Evolutionary conservation across 2,888 invertebrate species (phyloP).

Genomic region (Watsonalla cultraria): DNA sequence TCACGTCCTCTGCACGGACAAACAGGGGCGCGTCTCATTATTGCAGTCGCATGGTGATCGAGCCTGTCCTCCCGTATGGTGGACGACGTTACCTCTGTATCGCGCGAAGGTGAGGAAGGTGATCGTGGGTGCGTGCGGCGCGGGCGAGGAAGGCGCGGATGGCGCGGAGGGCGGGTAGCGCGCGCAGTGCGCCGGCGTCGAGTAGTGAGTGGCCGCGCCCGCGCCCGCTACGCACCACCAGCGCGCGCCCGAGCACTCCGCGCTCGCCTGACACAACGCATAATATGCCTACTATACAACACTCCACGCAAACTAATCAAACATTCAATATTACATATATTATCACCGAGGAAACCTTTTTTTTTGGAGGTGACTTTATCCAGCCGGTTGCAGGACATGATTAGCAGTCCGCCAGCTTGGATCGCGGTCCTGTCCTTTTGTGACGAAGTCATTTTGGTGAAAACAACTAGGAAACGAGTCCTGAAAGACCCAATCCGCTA

Average conservation of each 20-base stretch:
- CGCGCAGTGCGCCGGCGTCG: constrained; percentile 82
- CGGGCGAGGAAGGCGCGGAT: constrained; percentile 6
- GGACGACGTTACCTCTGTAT: not conserved
- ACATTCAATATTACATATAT: too few species aligned
- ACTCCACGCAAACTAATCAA: not conserved
- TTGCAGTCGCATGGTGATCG: too few species aligned
- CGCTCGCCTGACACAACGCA: constrained; percentile 51
- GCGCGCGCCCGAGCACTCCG: constrained; percentile 72
- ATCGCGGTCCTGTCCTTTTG: too few species aligned
- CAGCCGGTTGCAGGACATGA: too few species aligned
- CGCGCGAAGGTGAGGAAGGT: constrained; percentile 42
- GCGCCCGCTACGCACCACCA: constrained; percentile 82
- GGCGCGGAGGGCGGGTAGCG: constrained; percentile 75
- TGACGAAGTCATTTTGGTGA: too few species aligned
- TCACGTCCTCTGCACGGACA: constrained; percentile 18
- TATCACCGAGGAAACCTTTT: too few species aligned
- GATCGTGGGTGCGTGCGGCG: constrained; percentile 9
- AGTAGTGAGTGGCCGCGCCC: constrained; percentile 81
- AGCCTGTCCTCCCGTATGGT: too few species aligned
- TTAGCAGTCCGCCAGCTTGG: too few species aligned
- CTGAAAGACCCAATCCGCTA: too few species aligned
- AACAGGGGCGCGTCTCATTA: not conserved
- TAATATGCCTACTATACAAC: too few species aligned
- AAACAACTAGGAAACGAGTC: too few species aligned
- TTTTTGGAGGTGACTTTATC: too few species aligned